Base-by-base conservation (phyloP, 2,888 invertebrate species). In the Hirtodrosophila cameraria region DNA sequence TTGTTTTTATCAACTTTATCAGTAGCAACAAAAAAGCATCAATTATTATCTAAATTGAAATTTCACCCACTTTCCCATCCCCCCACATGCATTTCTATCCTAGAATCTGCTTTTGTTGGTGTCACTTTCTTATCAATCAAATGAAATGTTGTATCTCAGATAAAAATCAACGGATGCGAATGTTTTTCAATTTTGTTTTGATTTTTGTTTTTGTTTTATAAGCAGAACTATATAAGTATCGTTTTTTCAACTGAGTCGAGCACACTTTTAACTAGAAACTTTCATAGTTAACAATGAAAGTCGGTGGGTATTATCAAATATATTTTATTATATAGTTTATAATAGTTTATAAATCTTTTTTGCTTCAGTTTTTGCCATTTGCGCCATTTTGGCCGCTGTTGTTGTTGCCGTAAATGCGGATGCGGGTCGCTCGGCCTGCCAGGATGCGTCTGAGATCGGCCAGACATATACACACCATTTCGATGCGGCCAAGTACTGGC, bases 401-500 rank as follows among this genome's bases (percentile, higher is more conserved):
- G 64, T 74, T 38, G 58, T 83, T 36, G 67, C 39, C 18, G 71
- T 66, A 9, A 64, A 38, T 6, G 64, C 66, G 2, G 64, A 80
- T 42, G 88, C 85, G 2, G 90, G 90, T 12, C 90, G 86, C 25
- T 90, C 90, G 4, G 90, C 87, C 55, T 90, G 90, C 64, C 53
- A 59, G 39, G 88, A 89, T 63, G 76, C 73, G 28, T 66, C 64
- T 5, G 88, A 89, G 31, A 27, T 87, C 23, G 85, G 84, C 2
- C 75, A 87, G 50, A 88, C 87, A 9, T 86, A 75, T 38, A 65
- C 87, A 7, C 84, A 90, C 66, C 89, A 90, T 50, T 83, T 88
- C 58, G 90, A 90, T 60, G 87, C 90, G 12, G 86, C 89, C 15
- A 88, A 87, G 50, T 90, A 87, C 54, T 90, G 90, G 90, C 72